These are phyloP conservation scores for Anastrepha ludens DNA, from an alignment of 1,140 invertebrate genomes.

Conservation along the genomic window DNA sequence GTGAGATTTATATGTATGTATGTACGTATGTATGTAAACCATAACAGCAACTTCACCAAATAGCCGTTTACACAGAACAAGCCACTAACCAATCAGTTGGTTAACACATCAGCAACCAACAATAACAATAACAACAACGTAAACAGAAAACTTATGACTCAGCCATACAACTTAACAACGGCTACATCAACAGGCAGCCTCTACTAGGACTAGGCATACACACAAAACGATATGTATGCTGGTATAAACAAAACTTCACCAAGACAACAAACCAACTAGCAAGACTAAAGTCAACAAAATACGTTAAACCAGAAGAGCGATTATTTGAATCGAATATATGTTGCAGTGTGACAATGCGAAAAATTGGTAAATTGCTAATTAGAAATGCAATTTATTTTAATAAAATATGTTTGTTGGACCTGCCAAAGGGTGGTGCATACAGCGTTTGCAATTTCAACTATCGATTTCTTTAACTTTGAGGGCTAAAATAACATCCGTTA, in stretches of 20 bases:
- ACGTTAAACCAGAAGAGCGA: not conserved
- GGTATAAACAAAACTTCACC: not conserved
- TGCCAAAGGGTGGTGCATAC: too few species aligned
- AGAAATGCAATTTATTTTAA: too few species aligned
- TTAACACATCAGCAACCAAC: constrained; percentile 10
- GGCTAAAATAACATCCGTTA: too few species aligned
- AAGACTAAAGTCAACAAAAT: not conserved
- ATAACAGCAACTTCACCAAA: constrained; percentile 7
- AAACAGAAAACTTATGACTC: not conserved
- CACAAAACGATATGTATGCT: not conserved
- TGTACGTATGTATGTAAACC: not conserved
- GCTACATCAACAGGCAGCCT: not conserved
- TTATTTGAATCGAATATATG: not conserved
- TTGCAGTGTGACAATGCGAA: not conserved
- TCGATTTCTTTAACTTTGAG: too few species aligned
- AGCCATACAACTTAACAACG: not conserved
- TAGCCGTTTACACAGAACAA: not conserved
- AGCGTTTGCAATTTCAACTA: too few species aligned
- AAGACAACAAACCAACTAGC: not conserved
- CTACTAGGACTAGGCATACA: not conserved
- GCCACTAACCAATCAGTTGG: constrained; percentile 25
- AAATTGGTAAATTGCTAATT: not conserved
- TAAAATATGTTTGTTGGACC: too few species aligned
- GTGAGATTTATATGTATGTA: not conserved
- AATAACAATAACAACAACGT: not conserved